These are phyloP conservation scores for Columbina picui DNA, from an alignment of 2,113 vertebrate species.

Conservation along the genomic window DNA sequence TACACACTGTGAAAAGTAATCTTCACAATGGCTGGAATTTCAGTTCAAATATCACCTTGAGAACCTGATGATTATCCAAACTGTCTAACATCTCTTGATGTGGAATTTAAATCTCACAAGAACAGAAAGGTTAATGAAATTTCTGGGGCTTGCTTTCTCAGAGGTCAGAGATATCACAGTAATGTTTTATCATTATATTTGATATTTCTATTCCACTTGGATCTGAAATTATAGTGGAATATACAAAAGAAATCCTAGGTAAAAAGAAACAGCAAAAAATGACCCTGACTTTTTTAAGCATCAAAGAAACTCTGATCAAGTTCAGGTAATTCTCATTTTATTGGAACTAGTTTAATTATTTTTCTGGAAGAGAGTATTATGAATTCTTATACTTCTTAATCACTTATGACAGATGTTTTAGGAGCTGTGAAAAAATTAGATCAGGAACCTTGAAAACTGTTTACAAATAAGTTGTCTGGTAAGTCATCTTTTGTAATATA, in stretches of 20 bases:
- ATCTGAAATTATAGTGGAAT: background rate
- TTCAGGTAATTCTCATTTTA: conserved; percentile 13
- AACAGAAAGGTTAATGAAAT: conserved; percentile 34
- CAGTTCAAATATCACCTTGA: conserved; percentile 1
- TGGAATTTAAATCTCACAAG: background rate
- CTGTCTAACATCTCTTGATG: background rate
- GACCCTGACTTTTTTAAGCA: background rate
- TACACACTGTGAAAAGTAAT: background rate
- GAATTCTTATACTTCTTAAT: background rate
- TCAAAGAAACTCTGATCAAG: background rate
- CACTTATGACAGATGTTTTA: background rate
- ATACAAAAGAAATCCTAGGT: background rate
- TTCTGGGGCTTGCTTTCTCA: background rate
- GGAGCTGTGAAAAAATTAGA: background rate
- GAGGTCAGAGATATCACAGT: background rate
- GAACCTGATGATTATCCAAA: background rate
- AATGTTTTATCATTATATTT: background rate
- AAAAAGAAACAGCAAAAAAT: background rate
- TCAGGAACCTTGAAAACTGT: background rate
- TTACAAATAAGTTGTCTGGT: background rate
- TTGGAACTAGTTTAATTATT: conserved; percentile 1
- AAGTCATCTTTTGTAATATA: background rate
- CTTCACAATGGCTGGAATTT: background rate
- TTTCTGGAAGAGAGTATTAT: background rate
- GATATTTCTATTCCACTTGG: background rate